These are phyloP conservation scores for Blastobasis adustella DNA, from an alignment of 2,888 invertebrate genomes.

Conservation along the genomic window DNA sequence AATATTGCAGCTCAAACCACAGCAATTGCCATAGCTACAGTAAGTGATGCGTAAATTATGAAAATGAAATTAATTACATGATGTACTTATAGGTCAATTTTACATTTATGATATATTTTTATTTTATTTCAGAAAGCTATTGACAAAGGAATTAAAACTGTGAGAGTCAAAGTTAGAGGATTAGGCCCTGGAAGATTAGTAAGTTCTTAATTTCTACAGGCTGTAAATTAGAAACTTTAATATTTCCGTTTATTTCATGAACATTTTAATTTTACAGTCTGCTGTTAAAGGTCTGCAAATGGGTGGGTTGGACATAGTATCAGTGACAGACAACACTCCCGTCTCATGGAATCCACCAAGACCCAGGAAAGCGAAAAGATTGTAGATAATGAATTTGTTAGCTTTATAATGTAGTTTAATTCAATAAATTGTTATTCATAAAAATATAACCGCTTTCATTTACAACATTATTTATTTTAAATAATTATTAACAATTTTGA, in stretches of 20 bases:
- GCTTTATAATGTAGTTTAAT: slow-evolving; percentile 11
- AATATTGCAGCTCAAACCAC: slow-evolving; percentile 97
- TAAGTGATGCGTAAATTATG: slow-evolving; percentile 55
- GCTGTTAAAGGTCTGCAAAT: slow-evolving; percentile 95
- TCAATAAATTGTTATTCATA: background rate
- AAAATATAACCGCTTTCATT: background rate
- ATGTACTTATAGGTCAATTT: background rate
- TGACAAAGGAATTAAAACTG: slow-evolving; percentile 81
- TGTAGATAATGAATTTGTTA: slow-evolving; percentile 68
- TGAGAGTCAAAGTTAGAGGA: slow-evolving; percentile 86
- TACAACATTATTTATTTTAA: slow-evolving; percentile 1
- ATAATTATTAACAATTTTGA: background rate
- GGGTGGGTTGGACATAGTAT: slow-evolving; percentile 91
- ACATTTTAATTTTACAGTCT: slow-evolving; percentile 76
- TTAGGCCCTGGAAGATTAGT: slow-evolving; percentile 94
- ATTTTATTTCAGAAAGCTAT: slow-evolving; percentile 78
- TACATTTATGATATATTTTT: slow-evolving; percentile 1
- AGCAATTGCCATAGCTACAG: slow-evolving; percentile 85
- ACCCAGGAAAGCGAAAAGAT: slow-evolving; percentile 87
- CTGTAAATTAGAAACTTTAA: background rate
- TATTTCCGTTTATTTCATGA: slow-evolving; percentile 1
- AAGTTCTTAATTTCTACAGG: slow-evolving; percentile 32
- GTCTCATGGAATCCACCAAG: slow-evolving; percentile 89
- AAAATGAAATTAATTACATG: background rate
- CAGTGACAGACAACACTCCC: slow-evolving; percentile 92